phyloP scores from a whole-genome alignment of 1,140 invertebrate genomes.

The Zaprionus camerounensis region DNA sequence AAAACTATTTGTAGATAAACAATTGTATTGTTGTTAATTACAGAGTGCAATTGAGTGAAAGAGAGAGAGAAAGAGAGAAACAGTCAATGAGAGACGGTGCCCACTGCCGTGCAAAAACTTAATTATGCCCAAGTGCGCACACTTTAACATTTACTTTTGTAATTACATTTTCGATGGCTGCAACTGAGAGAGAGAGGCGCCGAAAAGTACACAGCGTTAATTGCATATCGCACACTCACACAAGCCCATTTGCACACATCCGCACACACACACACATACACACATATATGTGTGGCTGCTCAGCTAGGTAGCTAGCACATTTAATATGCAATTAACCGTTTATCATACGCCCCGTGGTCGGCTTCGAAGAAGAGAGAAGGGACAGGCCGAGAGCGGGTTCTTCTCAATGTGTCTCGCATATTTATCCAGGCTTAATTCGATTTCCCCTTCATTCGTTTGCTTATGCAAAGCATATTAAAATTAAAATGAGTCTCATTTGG shows the following conservation, averaged over 20 bases:
- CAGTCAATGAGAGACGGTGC: background rate
- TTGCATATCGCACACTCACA: constrained; percentile 19
- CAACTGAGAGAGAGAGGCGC: constrained; percentile 33
- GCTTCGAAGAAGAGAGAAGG: background rate
- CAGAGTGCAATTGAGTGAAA: background rate
- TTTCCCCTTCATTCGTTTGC: constrained; percentile 26
- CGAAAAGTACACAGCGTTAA: constrained; percentile 1
- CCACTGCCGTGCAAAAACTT: constrained; percentile 48
- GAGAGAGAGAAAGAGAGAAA: background rate
- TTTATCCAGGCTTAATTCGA: constrained; percentile 39
- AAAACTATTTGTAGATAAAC: background rate
- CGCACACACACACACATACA: constrained; percentile 11
- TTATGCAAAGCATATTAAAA: constrained; percentile 43
- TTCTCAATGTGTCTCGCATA: background rate
- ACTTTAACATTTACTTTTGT: constrained; percentile 69
- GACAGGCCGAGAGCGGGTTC: no score
- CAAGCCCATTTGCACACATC: constrained; percentile 25
- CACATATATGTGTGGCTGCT: background rate
- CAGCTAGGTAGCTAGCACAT: constrained; percentile 32
- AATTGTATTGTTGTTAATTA: background rate
- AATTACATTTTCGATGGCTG: constrained; percentile 68
- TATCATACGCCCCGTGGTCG: constrained; percentile 28
- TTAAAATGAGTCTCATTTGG: constrained; percentile 42
- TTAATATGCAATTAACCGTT: constrained; percentile 68
- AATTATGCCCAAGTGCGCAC: constrained; percentile 51